Conservation (phyloP, 2,888 invertebrate species). For the Drepana falcataria region DNA sequence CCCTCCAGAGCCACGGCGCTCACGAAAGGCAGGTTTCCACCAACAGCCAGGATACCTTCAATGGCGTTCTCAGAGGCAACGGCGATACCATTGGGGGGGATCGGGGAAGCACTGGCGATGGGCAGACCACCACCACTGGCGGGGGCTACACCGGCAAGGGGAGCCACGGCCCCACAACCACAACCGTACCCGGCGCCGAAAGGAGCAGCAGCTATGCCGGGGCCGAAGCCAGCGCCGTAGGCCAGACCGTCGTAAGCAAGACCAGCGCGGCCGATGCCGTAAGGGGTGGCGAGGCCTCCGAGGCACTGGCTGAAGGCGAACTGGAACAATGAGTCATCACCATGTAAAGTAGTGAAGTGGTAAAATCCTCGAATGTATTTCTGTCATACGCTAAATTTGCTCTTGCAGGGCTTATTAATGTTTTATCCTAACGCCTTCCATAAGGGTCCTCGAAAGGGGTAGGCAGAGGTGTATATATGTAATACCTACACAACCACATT, state of each 20-base stretch:
- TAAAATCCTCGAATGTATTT: too few species aligned
- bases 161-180: conserved; percentile 3
- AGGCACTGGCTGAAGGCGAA: conserved; percentile 10
- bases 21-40: conserved; percentile 38
- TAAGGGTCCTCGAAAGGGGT: too few species aligned
- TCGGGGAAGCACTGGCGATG: conserved; percentile 30
- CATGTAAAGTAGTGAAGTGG: too few species aligned
- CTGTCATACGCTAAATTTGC: too few species aligned
- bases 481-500: too few species aligned
- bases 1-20: conserved; percentile 38
- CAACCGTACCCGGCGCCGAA: conserved; percentile 3
- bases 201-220: too few species aligned
- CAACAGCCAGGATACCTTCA: conserved; percentile 31
- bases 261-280: background rate
- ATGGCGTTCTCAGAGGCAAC: conserved; percentile 35
- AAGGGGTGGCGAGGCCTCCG: conserved; percentile 3
- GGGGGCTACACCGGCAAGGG: conserved; percentile 3
- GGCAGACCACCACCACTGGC: conserved; percentile 18
- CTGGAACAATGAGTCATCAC: conserved; percentile 4
- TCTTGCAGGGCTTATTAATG: too few species aligned
- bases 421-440: too few species aligned
- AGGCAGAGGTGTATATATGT: too few species aligned
- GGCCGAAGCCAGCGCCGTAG: too few species aligned
- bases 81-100: conserved; percentile 31
- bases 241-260: too few species aligned